Evolutionary conservation across 2,797 vertebrate species (phyloP).

Genomic region (Silurus aristotelis): DNA sequence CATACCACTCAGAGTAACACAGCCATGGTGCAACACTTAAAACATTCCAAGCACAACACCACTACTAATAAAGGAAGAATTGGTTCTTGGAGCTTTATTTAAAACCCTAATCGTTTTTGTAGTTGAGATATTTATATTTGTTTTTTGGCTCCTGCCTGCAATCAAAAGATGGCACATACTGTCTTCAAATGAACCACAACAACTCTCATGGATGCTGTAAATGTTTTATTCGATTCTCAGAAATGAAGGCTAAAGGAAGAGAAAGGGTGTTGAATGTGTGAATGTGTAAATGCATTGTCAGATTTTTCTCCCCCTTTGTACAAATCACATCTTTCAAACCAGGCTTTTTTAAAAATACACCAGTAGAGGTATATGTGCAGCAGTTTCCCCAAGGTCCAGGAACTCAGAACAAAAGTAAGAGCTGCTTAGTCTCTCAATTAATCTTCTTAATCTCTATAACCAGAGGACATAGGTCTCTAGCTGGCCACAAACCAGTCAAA

Average conservation of each 20-base stretch:
- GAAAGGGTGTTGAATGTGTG: background rate
- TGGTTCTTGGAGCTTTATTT: background rate
- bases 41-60: background rate
- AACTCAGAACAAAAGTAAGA: background rate
- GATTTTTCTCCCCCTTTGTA: too few relatives aligned
- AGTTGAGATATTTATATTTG: background rate
- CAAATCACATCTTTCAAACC: background rate
- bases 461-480: conserved; percentile 4
- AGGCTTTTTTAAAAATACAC: background rate
- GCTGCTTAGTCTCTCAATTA: background rate
- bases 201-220: background rate
- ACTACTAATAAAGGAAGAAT: background rate
- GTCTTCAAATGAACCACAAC: background rate
- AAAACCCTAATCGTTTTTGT: too few relatives aligned
- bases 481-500: conserved; percentile 11
- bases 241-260: background rate
- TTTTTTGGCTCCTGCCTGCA: background rate
- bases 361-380: background rate
- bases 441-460: conserved; percentile 13
- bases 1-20: too few relatives aligned
- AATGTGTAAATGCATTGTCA: background rate
- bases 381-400: background rate
- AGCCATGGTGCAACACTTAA: background rate
- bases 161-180: background rate
- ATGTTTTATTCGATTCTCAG: background rate